Evolutionary conservation across 2,888 invertebrate species (phyloP).

Genomic region (Aphrophora alni): DNA sequence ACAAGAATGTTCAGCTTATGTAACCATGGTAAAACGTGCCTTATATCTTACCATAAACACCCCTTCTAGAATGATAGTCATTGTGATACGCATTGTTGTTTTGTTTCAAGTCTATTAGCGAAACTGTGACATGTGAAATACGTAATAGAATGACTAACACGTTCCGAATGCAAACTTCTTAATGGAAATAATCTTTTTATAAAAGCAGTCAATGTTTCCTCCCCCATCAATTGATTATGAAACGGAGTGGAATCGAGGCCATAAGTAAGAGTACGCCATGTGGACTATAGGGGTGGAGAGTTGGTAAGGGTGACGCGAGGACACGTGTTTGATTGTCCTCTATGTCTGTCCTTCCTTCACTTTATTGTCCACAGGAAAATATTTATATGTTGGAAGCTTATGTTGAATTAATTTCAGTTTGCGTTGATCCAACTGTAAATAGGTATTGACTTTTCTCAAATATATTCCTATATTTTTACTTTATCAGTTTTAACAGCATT

Average conservation of each 20-base stretch:
- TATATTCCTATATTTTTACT: too few species aligned
- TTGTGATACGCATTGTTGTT: too few species aligned
- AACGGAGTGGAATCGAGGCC: not conserved
- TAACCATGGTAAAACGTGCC: too few species aligned
- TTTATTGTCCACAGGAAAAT: not conserved
- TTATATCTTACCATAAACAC: too few species aligned
- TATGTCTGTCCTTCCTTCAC: not conserved
- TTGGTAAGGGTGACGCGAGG: not conserved
- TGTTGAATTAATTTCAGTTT: not conserved
- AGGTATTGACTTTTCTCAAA: too few species aligned
- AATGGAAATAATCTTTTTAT: not conserved
- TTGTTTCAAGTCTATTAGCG: too few species aligned
- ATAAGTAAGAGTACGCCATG: not conserved
- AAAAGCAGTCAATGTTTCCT: slow-evolving; percentile 6
- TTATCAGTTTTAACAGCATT: too few species aligned
- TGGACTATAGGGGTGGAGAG: not conserved
- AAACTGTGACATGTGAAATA: not conserved
- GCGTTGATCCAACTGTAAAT: too few species aligned
- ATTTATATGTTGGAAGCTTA: not conserved
- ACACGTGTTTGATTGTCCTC: not conserved
- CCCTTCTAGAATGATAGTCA: too few species aligned
- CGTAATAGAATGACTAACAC: too few species aligned
- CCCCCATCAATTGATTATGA: slow-evolving; percentile 6
- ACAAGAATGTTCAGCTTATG: too few species aligned
- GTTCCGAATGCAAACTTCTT: not conserved